phyloP scores from a whole-genome alignment of 1,140 invertebrate species.

The Ruditapes philippinarum region DNA sequence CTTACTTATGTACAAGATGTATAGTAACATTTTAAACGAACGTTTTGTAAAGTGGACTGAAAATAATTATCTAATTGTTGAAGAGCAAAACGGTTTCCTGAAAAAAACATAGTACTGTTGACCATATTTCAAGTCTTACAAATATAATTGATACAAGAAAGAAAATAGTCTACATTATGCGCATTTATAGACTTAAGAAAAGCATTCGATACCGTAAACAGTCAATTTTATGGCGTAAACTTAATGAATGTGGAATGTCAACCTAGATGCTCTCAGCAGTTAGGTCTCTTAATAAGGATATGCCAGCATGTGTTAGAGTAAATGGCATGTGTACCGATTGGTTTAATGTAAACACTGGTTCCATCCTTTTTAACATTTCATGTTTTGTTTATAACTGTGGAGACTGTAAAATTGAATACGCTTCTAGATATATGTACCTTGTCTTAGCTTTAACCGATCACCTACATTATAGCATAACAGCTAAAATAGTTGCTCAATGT shows the following conservation, averaged over 20 bases:
- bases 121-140: not conserved
- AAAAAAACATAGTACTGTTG: not conserved
- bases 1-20: too few relatives aligned
- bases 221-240: not conserved
- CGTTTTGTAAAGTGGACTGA: not conserved
- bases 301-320: not conserved
- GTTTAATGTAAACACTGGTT: conserved; percentile 10
- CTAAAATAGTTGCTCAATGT: not conserved
- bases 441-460: not conserved
- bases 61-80: not conserved
- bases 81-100: too few relatives aligned
- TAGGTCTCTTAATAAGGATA: not conserved
- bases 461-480: not conserved
- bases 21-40: too few relatives aligned
- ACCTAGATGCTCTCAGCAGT: not conserved
- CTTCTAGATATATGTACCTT: not conserved
- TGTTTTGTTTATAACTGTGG: not conserved
- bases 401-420: not conserved
- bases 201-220: not conserved
- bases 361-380: not conserved
- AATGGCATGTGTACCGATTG: conserved; percentile 12
- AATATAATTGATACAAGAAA: not conserved
- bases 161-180: not conserved
- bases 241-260: not conserved
- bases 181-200: not conserved